Percentiles rank a stretch among this genome's conserved stretches.
Conservation (phyloP, 2,113 vertebrate species). For the Myrmecophaga tridactyla region DNA sequence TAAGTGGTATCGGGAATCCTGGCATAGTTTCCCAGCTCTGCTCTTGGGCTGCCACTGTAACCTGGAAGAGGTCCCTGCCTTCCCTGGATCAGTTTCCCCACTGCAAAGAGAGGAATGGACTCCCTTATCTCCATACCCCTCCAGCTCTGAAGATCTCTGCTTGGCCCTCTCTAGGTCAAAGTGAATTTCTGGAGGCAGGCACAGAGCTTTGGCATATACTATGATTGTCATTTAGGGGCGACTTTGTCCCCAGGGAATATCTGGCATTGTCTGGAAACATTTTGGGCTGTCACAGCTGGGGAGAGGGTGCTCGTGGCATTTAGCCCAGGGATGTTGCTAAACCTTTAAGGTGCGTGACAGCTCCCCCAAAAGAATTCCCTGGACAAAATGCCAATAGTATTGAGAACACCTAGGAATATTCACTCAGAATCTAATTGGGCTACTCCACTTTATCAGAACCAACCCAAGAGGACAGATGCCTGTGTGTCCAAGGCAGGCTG, state of each 20-base stretch:
- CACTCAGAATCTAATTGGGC: neutral
- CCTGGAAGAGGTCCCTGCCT: neutral
- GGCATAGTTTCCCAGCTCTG: too few species aligned
- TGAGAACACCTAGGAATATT: neutral
- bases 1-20: neutral
- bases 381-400: accelerated
- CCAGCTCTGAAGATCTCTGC: neutral
- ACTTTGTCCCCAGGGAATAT: neutral
- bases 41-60: neutral
- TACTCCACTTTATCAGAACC: too few species aligned
- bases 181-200: neutral
- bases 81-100: neutral
- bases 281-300: neutral
- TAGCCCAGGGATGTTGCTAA: neutral
- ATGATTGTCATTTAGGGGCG: too few species aligned
- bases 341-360: neutral
- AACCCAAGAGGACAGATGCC: neutral
- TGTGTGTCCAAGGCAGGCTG: accelerated
- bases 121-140: accelerated
- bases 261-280: neutral
- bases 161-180: neutral
- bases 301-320: neutral
- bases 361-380: neutral
- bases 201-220: neutral
- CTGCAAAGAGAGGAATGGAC: neutral